Evolutionary conservation across 2,888 invertebrate species (phyloP), one percentile per base, ranked within the genome.

Genomic region (Nineta flava): DNA sequence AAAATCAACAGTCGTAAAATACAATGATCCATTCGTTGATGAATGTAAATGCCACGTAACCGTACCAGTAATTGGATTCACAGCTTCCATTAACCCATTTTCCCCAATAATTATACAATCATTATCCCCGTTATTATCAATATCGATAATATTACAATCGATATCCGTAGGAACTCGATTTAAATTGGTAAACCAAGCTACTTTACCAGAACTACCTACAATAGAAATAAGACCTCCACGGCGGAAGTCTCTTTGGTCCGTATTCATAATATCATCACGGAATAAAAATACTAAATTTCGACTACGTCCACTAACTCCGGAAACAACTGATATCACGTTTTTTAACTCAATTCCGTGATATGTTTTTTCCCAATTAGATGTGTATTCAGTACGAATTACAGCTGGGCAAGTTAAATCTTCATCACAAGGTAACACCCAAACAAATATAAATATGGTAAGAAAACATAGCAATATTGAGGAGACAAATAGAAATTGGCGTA

Each of bases 31-130:
- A 53, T 66, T 67, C 17, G 70, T 75, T 62, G 67, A 74, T 60
- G 70, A 76, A 58, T 74, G 79, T 52, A 72, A 72, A 58, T 73
- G 73, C 76, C 75, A 77, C 57, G 68, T 72, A 61, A 71, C 72
- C 58, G 76, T 74, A 7, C 81, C 81, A 13, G 77, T 73, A 6
- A 74, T 65, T 5, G 79, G 74, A 59, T 80, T 74, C 10, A 81
- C 71, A 42, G 74, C 75, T 45, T 74, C 73, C 53, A 77, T 55
- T 50, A 79, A 68, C 0, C 85, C 85, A 54, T 76, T 77, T 32
- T 80, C 75, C 17, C 86, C 85, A 15, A 82, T 72, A 5, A 87
- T 75, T 49, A 88, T 70, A 56, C 88, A 88, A 59, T 87, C 86
- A 10, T 78, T 74, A 49, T 76, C 74, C 9, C 78, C 81, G 61